Evolutionary conservation across 2,888 invertebrate species (phyloP).

Genomic region (Tetanocera ferruginea): DNA sequence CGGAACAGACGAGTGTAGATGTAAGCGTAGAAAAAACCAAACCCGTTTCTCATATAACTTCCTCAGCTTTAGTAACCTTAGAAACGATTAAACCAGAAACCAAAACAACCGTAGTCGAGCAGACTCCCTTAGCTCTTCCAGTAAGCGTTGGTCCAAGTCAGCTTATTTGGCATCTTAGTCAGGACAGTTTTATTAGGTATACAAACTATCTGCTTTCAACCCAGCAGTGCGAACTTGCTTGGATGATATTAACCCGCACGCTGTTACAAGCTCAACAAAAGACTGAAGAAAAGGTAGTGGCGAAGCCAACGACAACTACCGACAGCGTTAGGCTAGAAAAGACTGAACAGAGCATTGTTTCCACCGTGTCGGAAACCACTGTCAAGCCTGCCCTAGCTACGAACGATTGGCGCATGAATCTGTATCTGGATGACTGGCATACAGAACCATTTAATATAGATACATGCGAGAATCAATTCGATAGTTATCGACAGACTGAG

Average conservation of each 20-base stretch:
- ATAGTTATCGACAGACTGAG: conserved; percentile 45
- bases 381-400: conserved; percentile 43
- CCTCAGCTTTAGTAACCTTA: background rate
- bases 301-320: conserved; percentile 45
- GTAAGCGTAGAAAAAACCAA: background rate
- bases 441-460: conserved; percentile 47
- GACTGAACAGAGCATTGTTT: conserved; percentile 54
- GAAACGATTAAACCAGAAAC: background rate
- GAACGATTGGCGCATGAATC: conserved; percentile 54
- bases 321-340: conserved; percentile 32
- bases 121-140: background rate
- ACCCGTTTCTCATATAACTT: background rate
- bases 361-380: conserved; percentile 47
- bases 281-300: conserved; percentile 52
- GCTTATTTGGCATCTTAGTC: conserved; percentile 55
- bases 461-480: conserved; percentile 47
- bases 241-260: conserved; percentile 37
- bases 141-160: conserved; percentile 33
- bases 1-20: background rate
- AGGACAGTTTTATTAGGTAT: conserved; percentile 52
- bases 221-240: conserved; percentile 45
- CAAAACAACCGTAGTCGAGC: background rate
- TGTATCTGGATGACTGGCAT: conserved; percentile 60
- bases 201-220: conserved; percentile 48
- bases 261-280: conserved; percentile 50